A percentile compares a stretch with the other conserved stretches of the same genome.
These are phyloP conservation scores for Mechanitis mazaeus DNA, from an alignment of 2,888 invertebrate genomes.

Conservation along the genomic window DNA sequence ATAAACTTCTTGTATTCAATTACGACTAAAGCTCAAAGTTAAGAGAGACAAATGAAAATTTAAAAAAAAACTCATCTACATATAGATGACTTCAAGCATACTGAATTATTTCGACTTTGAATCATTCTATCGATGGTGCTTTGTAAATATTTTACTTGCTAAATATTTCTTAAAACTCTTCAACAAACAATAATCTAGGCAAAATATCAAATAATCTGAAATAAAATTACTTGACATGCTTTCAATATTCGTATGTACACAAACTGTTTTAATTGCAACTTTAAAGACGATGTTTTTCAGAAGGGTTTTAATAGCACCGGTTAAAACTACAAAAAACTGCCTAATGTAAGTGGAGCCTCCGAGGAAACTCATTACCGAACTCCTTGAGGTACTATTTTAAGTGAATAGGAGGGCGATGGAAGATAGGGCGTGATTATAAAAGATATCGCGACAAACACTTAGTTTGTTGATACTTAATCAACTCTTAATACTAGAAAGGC, in stretches of 20 bases:
- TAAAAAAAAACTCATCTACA: slow-evolving; percentile 4
- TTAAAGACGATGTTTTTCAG: slow-evolving; percentile 40
- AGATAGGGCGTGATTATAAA: slow-evolving; percentile 68
- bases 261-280: not conserved
- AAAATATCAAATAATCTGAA: too few relatives aligned
- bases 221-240: too few relatives aligned
- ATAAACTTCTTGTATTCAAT: slow-evolving; percentile 34
- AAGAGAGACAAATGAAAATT: slow-evolving; percentile 9
- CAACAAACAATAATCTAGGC: too few relatives aligned
- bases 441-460: slow-evolving; percentile 72
- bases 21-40: slow-evolving; percentile 37
- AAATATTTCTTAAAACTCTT: too few relatives aligned
- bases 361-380: slow-evolving; percentile 71
- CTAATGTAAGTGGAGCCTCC: slow-evolving; percentile 49
- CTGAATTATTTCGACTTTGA: not conserved
- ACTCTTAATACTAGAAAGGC: slow-evolving; percentile 31
- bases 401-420: slow-evolving; percentile 61
- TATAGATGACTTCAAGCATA: not conserved
- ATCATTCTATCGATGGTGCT: not conserved
- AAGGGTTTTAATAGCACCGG: slow-evolving; percentile 45
- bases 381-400: slow-evolving; percentile 73
- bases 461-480: too few relatives aligned
- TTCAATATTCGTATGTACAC: too few relatives aligned
- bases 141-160: too few relatives aligned
- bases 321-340: slow-evolving; percentile 51